Conservation (phyloP, 2,113 vertebrate genomes). For the Brachyhypopomus gauderio region DNA sequence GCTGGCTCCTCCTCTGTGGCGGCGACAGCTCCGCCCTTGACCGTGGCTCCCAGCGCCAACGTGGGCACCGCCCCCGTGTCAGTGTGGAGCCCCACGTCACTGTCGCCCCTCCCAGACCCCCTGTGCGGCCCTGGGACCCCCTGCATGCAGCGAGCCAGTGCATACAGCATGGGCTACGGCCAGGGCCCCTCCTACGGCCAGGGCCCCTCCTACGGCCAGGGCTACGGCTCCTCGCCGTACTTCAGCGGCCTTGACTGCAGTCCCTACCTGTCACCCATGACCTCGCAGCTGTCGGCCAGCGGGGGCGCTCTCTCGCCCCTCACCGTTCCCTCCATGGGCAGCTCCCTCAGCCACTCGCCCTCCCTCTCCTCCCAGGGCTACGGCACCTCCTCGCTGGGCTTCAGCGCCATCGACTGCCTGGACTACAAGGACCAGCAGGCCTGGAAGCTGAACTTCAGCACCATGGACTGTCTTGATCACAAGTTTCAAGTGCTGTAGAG, state of each 20-base stretch:
- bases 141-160: slow-evolving; percentile 79
- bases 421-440: slow-evolving; percentile 86
- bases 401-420: slow-evolving; percentile 82
- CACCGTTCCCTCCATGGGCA: slow-evolving; percentile 77
- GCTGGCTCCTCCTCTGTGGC: slow-evolving; percentile 65
- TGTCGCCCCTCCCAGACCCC: slow-evolving; percentile 82
- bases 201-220: slow-evolving; percentile 69
- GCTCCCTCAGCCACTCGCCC: slow-evolving; percentile 81
- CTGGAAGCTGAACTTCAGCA: slow-evolving; percentile 86
- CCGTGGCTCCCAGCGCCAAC: slow-evolving; percentile 66
- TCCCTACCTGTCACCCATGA: slow-evolving; percentile 85
- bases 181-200: slow-evolving; percentile 61
- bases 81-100: slow-evolving; percentile 83
- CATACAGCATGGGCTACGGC: slow-evolving; percentile 80
- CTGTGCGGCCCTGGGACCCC: slow-evolving; percentile 73
- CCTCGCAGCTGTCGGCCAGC: slow-evolving; percentile 78
- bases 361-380: slow-evolving; percentile 81
- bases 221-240: slow-evolving; percentile 81
- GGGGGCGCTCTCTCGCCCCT: slow-evolving; percentile 81
- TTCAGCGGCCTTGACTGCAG: slow-evolving; percentile 84
- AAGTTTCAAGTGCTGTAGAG: slow-evolving; percentile 86
- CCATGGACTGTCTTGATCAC: slow-evolving; percentile 85
- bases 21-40: slow-evolving; percentile 65
- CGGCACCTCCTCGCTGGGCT: slow-evolving; percentile 77
- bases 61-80: slow-evolving; percentile 75